These are phyloP conservation scores for Catalaphyllia jardinei DNA, from an alignment of 64 coral and sea anemone species.

Conservation along the genomic window DNA sequence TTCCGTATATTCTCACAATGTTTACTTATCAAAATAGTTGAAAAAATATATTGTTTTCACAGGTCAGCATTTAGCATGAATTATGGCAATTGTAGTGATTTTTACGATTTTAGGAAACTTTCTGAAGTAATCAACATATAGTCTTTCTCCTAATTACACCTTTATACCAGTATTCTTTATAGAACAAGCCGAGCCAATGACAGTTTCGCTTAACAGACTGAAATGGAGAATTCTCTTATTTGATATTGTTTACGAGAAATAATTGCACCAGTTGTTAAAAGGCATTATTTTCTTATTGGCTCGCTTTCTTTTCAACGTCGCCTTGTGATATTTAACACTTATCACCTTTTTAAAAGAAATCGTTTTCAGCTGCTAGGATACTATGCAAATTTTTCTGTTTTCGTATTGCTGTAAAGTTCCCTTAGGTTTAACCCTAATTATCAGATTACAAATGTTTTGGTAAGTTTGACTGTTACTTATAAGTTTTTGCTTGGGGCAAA, in stretches of 20 bases:
- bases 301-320: neutral
- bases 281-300: neutral
- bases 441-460: neutral
- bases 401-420: neutral
- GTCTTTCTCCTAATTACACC: too few species aligned
- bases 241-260: neutral
- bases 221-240: neutral
- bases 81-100: too few species aligned
- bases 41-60: too few species aligned
- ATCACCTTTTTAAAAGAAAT: neutral
- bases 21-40: too few species aligned
- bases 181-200: neutral
- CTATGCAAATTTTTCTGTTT: neutral
- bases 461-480: too few species aligned
- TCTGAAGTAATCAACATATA: too few species aligned
- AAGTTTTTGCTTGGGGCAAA: neutral
- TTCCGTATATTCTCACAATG: too few species aligned
- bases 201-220: neutral
- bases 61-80: too few species aligned
- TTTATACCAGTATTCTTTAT: too few species aligned
- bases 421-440: neutral
- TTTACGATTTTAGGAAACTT: too few species aligned
- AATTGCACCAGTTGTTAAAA: neutral
- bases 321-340: neutral
- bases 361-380: neutral